These are phyloP conservation scores for Sebastolobus altivelis DNA, from an alignment of 2,797 vertebrate species.

Conservation along the genomic window DNA sequence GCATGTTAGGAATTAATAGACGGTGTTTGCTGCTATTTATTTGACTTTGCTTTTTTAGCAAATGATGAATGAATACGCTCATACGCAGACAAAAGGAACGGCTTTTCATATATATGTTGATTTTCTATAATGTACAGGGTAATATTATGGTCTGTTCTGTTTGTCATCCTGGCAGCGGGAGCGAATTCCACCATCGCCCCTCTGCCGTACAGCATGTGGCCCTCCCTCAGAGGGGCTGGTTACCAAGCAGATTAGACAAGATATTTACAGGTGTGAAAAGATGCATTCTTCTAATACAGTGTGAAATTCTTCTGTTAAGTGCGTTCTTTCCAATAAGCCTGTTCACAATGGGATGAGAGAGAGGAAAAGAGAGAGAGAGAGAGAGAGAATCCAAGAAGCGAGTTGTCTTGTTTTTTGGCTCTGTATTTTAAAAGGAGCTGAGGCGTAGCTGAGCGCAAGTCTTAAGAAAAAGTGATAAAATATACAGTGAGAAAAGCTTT, in stretches of 20 bases:
- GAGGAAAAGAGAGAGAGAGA: constrained; percentile 41
- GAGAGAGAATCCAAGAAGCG: constrained; percentile 77
- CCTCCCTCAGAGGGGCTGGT: constrained; percentile 79
- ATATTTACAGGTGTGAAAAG: constrained; percentile 91
- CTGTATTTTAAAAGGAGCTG: constrained; percentile 87
- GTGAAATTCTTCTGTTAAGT: constrained; percentile 89
- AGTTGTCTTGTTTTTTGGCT: constrained; percentile 88
- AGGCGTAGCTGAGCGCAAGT: constrained; percentile 87
- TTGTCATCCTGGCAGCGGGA: constrained; percentile 64
- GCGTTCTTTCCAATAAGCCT: constrained; percentile 84
- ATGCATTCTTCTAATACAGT: constrained; percentile 90
- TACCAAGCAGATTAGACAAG: constrained; percentile 85
- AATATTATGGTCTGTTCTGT: constrained; percentile 50
- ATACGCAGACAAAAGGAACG: constrained; percentile 22
- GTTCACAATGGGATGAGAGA: constrained; percentile 80
- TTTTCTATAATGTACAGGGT: constrained; percentile 21
- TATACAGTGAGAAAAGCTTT: constrained; percentile 91
- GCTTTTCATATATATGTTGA: constrained; percentile 18
- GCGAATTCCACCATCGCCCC: constrained; percentile 69
- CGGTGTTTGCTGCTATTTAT: constrained; percentile 72
- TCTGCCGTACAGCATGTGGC: constrained; percentile 80
- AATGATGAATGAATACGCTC: constrained; percentile 64
- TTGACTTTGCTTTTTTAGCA: constrained; percentile 51
- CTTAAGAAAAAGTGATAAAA: constrained; percentile 92
- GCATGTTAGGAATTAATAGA: constrained; percentile 81